Conservation (phyloP, 1,140 invertebrate species). For the Ostrea edulis region DNA sequence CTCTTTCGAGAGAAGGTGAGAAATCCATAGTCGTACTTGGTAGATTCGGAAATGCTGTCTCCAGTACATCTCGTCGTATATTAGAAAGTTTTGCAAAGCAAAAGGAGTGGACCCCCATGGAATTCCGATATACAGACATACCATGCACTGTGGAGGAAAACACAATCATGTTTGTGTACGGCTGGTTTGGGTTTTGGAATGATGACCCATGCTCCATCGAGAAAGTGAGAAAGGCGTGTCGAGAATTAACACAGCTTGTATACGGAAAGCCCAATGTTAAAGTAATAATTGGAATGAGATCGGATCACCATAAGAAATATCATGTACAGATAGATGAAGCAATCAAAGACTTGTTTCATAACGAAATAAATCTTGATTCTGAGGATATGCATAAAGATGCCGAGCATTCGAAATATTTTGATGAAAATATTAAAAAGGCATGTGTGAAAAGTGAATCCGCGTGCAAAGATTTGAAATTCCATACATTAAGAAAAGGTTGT, state of each 20-base stretch:
- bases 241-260: not conserved
- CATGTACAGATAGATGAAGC: not conserved
- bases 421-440: not conserved
- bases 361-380: not conserved
- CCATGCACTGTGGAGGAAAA: not conserved
- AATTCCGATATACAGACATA: constrained; percentile 17
- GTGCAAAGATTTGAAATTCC: not conserved
- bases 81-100: not conserved
- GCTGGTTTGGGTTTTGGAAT: constrained; percentile 24
- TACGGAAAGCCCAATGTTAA: not conserved
- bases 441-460: not conserved
- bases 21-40: not conserved
- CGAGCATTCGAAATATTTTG: not conserved
- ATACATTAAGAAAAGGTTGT: not conserved
- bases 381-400: not conserved
- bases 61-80: not conserved
- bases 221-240: not conserved
- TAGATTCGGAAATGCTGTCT: constrained; percentile 2
- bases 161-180: not conserved
- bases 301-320: not conserved
- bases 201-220: not conserved
- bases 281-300: constrained; percentile 13
- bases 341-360: not conserved
- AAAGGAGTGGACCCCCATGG: not conserved
- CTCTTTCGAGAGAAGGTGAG: not conserved